Conservation (phyloP, 2,113 vertebrate genomes). For the Clinocottus analis region DNA sequence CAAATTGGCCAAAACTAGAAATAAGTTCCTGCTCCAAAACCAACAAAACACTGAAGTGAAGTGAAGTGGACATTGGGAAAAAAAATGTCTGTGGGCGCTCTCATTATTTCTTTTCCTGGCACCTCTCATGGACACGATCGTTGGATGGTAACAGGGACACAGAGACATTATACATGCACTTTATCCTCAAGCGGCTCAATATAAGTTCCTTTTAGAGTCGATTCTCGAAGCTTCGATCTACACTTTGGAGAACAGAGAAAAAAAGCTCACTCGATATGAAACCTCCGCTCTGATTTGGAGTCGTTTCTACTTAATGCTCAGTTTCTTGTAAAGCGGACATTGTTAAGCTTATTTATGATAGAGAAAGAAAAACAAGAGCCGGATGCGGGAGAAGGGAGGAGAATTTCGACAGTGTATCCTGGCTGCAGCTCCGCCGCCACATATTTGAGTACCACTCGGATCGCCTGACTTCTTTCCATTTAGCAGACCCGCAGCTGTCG, state of each 20-base stretch:
- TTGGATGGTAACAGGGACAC: background rate
- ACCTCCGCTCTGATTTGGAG: background rate
- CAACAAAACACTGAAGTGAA: slow-evolving; percentile 12
- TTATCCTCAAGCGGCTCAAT: background rate
- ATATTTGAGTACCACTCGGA: background rate
- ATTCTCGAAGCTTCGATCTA: background rate
- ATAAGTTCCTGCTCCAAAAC: slow-evolving; percentile 12
- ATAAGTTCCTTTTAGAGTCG: background rate
- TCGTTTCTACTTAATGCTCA: background rate
- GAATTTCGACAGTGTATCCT: background rate
- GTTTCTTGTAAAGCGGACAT: background rate
- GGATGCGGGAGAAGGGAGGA: slow-evolving; percentile 2
- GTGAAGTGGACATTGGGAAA: slow-evolving; percentile 8
- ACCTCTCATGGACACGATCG: background rate
- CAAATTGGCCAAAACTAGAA: slow-evolving; percentile 1
- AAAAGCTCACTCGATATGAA: background rate
- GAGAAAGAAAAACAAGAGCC: background rate
- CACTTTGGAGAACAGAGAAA: background rate
- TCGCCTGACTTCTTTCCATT: slow-evolving; percentile 2
- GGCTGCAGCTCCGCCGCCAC: background rate
- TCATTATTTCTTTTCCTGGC: slow-evolving; percentile 28
- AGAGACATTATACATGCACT: background rate
- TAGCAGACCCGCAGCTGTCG: slow-evolving; percentile 38
- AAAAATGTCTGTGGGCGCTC: background rate
- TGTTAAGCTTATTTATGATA: background rate